Base-by-base conservation (phyloP, 53 echinoderm and acorn worm species). In the Pentamera pediparva region DNA sequence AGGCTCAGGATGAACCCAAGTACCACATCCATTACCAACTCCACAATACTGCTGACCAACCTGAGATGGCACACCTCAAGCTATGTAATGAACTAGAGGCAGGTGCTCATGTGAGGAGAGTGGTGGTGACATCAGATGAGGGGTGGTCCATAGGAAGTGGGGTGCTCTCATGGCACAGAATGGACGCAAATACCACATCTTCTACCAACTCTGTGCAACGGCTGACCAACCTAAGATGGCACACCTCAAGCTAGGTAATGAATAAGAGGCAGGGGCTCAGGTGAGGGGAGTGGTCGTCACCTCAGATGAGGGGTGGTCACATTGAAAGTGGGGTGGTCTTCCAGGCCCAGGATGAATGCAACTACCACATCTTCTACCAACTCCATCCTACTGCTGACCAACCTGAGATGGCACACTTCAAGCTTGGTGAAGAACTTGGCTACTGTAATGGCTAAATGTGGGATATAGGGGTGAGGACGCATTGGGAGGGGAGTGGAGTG, bases 301-400 rank as follows among this genome's bases (percentile, higher is more conserved):
- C n/a, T n/a, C n/a, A n/a, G n/a, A n/a, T n/a, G n/a, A n/a, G n/a
- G n/a, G n/a, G n/a, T n/a, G n/a, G n/a, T n/a, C n/a, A n/a, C n/a
- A n/a, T n/a, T n/a, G n/a, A 98, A 60, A 88, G 91, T 0, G 79
- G 98, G 9, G 98, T 98, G n/a, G 98, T 98, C 76, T 98, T 85
- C 76, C 98, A 98, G 61, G 91, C 98, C 1, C 82, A 80, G 2
- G 98, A 98, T 79, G 98, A 98, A 64, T 77, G 98, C 69, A 98
- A 98, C 76, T 98, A 98, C 27, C 98, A 98, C 73, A 86, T 98
- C 73, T 98, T 98, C 83, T 98, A 98, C 60, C 98, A 98, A 75
- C 81, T 98, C 4, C 91, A 91, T 80, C 88, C 98, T 6, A 71
- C 84, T 24, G 49, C 67, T 32, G 80, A 98, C 29, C 59, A 75